A percentile compares a stretch with the other conserved stretches of the same genome.
These are phyloP conservation scores for Andrena bucephala DNA, from an alignment of 2,888 invertebrate species.

Conservation along the genomic window DNA sequence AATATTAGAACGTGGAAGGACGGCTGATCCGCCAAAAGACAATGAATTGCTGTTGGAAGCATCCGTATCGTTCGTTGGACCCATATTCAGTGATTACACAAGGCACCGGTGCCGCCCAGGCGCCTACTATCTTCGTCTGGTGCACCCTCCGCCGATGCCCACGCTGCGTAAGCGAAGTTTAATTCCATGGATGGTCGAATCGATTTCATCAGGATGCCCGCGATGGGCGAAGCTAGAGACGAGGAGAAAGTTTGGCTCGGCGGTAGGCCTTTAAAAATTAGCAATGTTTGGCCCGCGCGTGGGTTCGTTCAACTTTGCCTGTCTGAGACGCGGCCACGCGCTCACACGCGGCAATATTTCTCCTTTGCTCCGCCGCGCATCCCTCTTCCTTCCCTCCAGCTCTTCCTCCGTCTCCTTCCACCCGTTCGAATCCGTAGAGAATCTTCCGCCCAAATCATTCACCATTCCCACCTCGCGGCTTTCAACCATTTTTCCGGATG, in stretches of 20 bases:
- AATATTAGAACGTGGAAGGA: background rate
- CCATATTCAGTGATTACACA: conserved; percentile 45
- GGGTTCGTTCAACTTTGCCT: conserved; percentile 82
- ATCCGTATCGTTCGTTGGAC: conserved; percentile 36
- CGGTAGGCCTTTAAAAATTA: conserved; percentile 76
- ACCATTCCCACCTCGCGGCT: conserved; percentile 34
- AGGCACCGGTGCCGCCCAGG: background rate
- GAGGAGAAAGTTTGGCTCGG: conserved; percentile 49
- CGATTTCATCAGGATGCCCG: conserved; percentile 17
- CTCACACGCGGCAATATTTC: conserved; percentile 50
- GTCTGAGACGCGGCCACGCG: conserved; percentile 53
- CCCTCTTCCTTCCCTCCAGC: conserved; percentile 46
- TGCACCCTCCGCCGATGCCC: background rate
- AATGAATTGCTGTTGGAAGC: conserved; percentile 41
- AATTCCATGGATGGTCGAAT: conserved; percentile 1
- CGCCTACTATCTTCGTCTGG: conserved; percentile 11
- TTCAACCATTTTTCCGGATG: conserved; percentile 7
- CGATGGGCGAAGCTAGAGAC: conserved; percentile 17
- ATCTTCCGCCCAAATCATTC: conserved; percentile 58
- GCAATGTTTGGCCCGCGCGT: conserved; percentile 77
- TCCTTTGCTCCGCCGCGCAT: conserved; percentile 38
- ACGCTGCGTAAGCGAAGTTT: background rate
- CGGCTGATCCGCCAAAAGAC: background rate
- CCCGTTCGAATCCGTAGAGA: conserved; percentile 34
- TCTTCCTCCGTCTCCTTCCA: conserved; percentile 52